Evolutionary conservation across 2,797 vertebrate species (phyloP), one percentile per base, ranked within the genome.

Genomic region (Aulostomus chinensis): DNA sequence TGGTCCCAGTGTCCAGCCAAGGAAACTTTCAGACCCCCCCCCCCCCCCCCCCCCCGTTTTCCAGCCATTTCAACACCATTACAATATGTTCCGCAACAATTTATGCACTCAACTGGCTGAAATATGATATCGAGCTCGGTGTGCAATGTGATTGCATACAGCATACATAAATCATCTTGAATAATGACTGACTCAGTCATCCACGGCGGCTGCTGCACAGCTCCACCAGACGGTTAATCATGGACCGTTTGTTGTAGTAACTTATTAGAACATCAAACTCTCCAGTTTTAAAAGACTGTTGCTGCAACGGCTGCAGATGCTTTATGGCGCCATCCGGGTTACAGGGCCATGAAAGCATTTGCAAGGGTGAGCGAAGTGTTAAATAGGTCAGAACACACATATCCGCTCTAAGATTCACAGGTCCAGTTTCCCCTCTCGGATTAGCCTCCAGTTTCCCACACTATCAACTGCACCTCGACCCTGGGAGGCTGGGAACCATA

Each of bases 331-430:
- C 56, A 75, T 81, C 22, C 70, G 65, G 48, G 62, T 70, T 50
- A 73, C 43, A 48, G 9, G 33, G 28, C 57, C 26, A 39, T 52
- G 28, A 48, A 62, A 73, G 49, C 32, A 49, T 37, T 11, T 24
- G 11, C 22, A 21, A 13, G 18, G 37, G 46, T 14, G 32, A 58
- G 20, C 25, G 3, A 60, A 55, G 52, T 45, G 55, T 59, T 73
- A 82, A 78, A 61, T 73, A 49, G 77, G 82, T 82, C 76, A 68
- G 29, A 61, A 58, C 46, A 69, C 39, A 38, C 40, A 38, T 16
- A 14, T 65, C 51, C 34, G 40, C 31, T 40, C 46, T 43, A 66
- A 52, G 29, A 39, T 20, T 57, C 37, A 10, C 24, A 38, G 43
- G 64, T 78, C 67, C 70, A 57, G 54, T 57, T 51, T 33, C 14